Percentiles rank a stretch among this genome's conserved stretches.
These are phyloP conservation scores for Galeopsomyia nigrocyanea DNA, from an alignment of 2,888 invertebrate genomes.

Conservation along the genomic window DNA sequence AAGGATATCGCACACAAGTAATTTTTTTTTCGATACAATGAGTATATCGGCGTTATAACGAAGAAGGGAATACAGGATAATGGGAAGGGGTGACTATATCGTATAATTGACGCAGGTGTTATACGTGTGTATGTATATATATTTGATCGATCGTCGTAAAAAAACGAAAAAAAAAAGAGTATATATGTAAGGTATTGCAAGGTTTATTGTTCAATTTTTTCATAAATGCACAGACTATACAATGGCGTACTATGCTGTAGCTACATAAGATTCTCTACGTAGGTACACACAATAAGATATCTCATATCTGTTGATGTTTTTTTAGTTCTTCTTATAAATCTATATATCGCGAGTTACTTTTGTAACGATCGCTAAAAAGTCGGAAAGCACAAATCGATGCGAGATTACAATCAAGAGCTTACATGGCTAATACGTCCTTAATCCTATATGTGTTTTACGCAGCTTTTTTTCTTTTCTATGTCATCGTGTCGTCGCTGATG, in stretches of 20 bases:
- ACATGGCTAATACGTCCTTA: conserved; percentile 24
- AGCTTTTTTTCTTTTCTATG: too few relatives aligned
- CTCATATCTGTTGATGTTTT: neutral
- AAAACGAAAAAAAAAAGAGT: conserved; percentile 7
- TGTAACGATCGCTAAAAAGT: conserved; percentile 18
- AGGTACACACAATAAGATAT: too few relatives aligned
- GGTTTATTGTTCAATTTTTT: conserved; percentile 18
- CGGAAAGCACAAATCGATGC: conserved; percentile 29
- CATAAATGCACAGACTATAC: conserved; percentile 37
- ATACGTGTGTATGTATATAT: too few relatives aligned
- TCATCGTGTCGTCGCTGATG: too few relatives aligned
- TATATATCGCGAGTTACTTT: conserved; percentile 5
- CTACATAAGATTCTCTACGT: conserved; percentile 13
- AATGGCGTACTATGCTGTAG: conserved; percentile 15
- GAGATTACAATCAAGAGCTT: conserved; percentile 20
- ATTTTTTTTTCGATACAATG: neutral
- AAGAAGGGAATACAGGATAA: neutral
- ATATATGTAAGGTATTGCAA: conserved; percentile 26
- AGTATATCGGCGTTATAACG: neutral
- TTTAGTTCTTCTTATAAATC: conserved; percentile 22
- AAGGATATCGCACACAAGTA: conserved; percentile 6
- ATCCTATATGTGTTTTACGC: neutral
- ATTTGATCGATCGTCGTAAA: neutral
- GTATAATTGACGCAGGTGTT: neutral
- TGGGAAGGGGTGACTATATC: neutral